Evolutionary conservation across 2,113 vertebrate genomes (phyloP).

Genomic region (Spea bombifrons): DNA sequence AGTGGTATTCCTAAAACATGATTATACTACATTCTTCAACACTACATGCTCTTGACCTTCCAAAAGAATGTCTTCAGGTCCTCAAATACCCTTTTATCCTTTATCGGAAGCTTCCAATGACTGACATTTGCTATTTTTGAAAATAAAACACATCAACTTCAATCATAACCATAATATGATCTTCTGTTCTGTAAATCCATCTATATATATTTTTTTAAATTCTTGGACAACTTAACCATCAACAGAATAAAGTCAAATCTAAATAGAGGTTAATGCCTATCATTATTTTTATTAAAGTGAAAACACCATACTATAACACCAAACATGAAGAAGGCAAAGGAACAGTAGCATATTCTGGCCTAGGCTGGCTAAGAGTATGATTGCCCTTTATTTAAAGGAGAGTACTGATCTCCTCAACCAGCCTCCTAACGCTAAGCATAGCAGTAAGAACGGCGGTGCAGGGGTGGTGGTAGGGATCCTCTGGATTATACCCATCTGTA

Average conservation of each 20-base stretch:
- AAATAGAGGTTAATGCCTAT: too few species aligned
- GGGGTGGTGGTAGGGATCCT: too few species aligned
- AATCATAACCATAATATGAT: slow-evolving; percentile 41
- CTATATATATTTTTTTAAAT: not conserved
- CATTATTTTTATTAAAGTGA: too few species aligned
- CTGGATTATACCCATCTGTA: too few species aligned
- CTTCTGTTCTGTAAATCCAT: slow-evolving; percentile 31
- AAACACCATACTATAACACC: too few species aligned
- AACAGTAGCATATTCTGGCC: too few species aligned
- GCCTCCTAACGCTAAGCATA: too few species aligned
- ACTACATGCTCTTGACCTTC: slow-evolving; percentile 42
- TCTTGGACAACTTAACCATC: not conserved
- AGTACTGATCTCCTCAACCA: too few species aligned
- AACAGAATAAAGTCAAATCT: not conserved
- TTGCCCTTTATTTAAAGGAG: too few species aligned
- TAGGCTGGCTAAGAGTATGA: too few species aligned
- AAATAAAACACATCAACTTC: slow-evolving; percentile 39
- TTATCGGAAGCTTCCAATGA: slow-evolving; percentile 40
- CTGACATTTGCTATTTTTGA: slow-evolving; percentile 35
- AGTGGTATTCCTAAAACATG: slow-evolving; percentile 37
- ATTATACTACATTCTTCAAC: slow-evolving; percentile 44
- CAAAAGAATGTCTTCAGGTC: slow-evolving; percentile 46
- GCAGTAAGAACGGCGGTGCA: too few species aligned
- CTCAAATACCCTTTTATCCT: slow-evolving; percentile 40
- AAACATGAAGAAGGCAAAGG: too few species aligned